Evolutionary conservation across 1,140 invertebrate species (phyloP).

Genomic region (Hylaeus anthracinus): DNA sequence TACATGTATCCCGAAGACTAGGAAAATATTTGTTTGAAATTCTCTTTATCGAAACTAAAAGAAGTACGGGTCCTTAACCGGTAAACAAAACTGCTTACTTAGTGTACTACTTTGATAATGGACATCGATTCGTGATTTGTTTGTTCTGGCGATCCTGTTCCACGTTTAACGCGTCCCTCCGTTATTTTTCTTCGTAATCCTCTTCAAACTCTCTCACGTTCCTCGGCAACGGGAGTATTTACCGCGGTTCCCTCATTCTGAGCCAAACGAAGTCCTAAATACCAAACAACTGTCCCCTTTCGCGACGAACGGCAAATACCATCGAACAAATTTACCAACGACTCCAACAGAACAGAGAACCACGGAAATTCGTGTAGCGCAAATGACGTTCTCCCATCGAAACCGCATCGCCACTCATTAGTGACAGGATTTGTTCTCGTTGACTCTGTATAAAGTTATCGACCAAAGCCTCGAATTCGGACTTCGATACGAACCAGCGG

Average conservation of each 20-base stretch:
- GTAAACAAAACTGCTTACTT: no score
- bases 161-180: no score
- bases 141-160: no score
- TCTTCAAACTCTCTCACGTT: not conserved
- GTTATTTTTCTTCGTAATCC: not conserved
- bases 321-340: conserved; percentile 45
- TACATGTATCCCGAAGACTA: no score
- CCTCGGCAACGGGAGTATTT: not conserved
- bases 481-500: no score
- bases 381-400: conserved; percentile 10
- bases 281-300: conserved; percentile 31
- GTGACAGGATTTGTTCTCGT: conserved; percentile 10
- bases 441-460: no score
- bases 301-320: conserved; percentile 31
- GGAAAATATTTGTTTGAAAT: no score
- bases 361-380: conserved; percentile 17
- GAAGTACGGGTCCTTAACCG: no score
- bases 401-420: conserved; percentile 40
- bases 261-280: conserved; percentile 25
- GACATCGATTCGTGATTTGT: no score
- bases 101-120: no score
- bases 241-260: conserved; percentile 1
- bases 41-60: no score
- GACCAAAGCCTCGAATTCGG: no score
- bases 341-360: not conserved